Evolutionary conservation across 2,797 vertebrate species (phyloP).

Genomic region (Lepilemur septentrionalis): DNA sequence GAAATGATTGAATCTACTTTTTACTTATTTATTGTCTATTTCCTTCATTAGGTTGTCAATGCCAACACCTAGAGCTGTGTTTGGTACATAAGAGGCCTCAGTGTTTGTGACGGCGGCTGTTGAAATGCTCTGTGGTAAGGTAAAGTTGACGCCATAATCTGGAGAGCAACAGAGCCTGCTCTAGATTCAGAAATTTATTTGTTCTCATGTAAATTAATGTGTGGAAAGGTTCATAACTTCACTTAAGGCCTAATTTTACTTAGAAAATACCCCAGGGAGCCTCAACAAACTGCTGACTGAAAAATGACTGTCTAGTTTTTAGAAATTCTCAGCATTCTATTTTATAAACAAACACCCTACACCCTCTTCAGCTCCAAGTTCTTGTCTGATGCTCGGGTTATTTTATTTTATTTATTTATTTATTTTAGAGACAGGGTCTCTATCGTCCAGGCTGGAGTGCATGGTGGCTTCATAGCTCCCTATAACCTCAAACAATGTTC

Average conservation of each 20-base stretch:
- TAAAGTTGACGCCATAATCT: neutral
- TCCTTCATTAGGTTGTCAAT: neutral
- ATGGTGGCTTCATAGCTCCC: neutral
- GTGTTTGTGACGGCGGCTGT: neutral
- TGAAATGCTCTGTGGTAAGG: neutral
- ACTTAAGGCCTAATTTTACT: neutral
- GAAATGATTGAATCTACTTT: neutral
- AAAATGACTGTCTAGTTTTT: neutral
- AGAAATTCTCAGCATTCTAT: neutral
- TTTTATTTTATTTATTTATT: neutral
- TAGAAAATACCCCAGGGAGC: neutral
- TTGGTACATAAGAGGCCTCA: neutral
- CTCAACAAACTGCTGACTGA: neutral
- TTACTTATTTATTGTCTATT: neutral
- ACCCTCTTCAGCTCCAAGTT: neutral
- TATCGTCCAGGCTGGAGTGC: neutral
- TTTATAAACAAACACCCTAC: neutral
- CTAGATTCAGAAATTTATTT: conserved; percentile 11
- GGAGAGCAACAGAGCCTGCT: neutral
- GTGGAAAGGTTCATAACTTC: conserved; percentile 12
- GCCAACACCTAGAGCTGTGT: neutral
- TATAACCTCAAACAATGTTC: neutral
- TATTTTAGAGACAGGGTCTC: neutral
- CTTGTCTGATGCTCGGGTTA: neutral
- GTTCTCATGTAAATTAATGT: neutral